A percentile compares a stretch with the other conserved stretches of the same genome.
These are phyloP conservation scores for Gephyroberyx darwinii DNA, from an alignment of 2,797 vertebrate genomes.

Conservation along the genomic window DNA sequence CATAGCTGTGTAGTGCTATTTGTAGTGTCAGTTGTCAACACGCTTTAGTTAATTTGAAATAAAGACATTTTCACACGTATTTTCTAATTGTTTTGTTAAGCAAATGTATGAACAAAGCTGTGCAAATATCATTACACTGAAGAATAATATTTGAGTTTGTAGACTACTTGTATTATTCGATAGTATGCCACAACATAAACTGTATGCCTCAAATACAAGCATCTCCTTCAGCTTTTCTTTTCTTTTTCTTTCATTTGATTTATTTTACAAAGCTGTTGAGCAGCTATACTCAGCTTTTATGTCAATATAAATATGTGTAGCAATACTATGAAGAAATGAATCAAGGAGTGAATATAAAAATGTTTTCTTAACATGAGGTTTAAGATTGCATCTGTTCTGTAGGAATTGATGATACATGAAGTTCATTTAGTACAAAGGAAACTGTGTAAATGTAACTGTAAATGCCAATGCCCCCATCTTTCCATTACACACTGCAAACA, in stretches of 20 bases:
- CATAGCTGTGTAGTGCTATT: not conserved
- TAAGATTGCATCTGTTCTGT: slow-evolving; percentile 42
- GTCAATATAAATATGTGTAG: slow-evolving; percentile 2
- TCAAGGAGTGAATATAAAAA: not conserved
- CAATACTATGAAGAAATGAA: slow-evolving; percentile 10
- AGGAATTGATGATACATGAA: slow-evolving; percentile 38
- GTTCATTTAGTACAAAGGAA: slow-evolving; percentile 37
- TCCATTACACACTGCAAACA: slow-evolving; percentile 52
- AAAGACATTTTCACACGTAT: not conserved
- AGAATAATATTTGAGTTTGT: not conserved
- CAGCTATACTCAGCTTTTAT: not conserved
- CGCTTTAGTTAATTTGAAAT: not conserved
- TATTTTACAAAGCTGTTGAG: slow-evolving; percentile 17
- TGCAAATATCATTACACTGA: not conserved
- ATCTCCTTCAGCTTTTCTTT: not conserved
- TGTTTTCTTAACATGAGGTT: slow-evolving; percentile 36
- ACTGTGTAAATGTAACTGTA: slow-evolving; percentile 6
- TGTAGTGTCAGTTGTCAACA: not conserved
- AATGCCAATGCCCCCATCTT: slow-evolving; percentile 26
- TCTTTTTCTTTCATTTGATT: not conserved
- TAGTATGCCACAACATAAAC: not conserved
- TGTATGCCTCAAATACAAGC: not conserved
- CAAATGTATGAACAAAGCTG: not conserved
- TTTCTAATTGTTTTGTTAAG: not conserved
- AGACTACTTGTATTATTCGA: not conserved